A percentile compares a stretch with the other conserved stretches of the same genome.
phyloP scores from a whole-genome alignment of 2,113 vertebrate species.

The Protomyctophum bolini region DNA sequence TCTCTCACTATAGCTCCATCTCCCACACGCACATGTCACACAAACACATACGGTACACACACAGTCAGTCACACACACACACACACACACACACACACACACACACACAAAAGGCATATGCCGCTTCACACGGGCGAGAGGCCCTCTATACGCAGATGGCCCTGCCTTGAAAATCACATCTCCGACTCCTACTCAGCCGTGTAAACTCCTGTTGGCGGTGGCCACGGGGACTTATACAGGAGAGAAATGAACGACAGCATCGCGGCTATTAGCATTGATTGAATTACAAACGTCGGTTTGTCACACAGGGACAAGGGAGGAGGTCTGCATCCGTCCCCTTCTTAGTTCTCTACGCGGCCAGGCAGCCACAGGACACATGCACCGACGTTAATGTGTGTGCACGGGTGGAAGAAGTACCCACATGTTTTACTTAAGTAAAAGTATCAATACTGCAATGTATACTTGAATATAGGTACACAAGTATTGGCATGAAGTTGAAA shows the following conservation, averaged over 20 bases:
- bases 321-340: background rate
- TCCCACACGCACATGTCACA: too few species aligned
- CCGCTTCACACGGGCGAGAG: slow-evolving; percentile 38
- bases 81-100: background rate
- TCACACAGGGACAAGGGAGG: background rate
- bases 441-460: too few species aligned
- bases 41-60: too few species aligned
- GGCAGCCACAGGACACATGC: too few species aligned
- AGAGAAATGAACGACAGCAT: slow-evolving; percentile 23
- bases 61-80: too few species aligned
- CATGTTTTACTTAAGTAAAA: too few species aligned
- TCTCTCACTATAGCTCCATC: slow-evolving; percentile 15
- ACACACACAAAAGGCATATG: slow-evolving; percentile 45
- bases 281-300: slow-evolving; percentile 1
- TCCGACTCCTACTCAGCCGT: slow-evolving; percentile 55
- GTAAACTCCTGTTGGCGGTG: slow-evolving; percentile 57
- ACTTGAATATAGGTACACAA: too few species aligned
- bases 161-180: slow-evolving; percentile 46
- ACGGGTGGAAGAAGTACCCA: too few species aligned
- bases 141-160: slow-evolving; percentile 61
- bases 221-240: slow-evolving; percentile 4
- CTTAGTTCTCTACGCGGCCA: background rate
- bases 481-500: too few species aligned
- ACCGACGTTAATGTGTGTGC: too few species aligned
- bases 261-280: slow-evolving; percentile 19